Evolutionary conservation across 1,140 invertebrate genomes (phyloP).

Genomic region (Rhagoletis zephyria): DNA sequence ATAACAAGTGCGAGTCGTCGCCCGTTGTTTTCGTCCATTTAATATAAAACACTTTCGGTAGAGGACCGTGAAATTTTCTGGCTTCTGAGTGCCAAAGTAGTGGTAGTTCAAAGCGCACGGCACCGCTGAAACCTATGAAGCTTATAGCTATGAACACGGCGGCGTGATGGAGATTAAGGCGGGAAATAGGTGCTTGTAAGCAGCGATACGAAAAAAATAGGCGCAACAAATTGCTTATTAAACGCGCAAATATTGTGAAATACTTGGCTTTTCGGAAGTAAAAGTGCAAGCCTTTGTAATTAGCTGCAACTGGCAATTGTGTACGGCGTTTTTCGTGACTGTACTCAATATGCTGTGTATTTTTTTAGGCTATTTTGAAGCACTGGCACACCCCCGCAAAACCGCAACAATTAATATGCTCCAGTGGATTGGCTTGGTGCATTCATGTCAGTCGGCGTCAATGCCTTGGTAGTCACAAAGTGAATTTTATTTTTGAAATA

Average conservation of each 20-base stretch:
- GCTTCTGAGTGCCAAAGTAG: constrained; percentile 42
- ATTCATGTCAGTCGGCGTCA: background rate
- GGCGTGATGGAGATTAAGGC: background rate
- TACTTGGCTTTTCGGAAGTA: background rate
- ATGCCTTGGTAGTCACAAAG: background rate
- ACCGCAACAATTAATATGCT: background rate
- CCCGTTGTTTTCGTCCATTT: background rate
- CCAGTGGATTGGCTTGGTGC: background rate
- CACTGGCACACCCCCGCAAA: background rate
- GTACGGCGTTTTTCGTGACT: background rate
- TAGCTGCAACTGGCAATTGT: background rate
- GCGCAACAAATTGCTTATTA: background rate
- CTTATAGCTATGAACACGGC: background rate
- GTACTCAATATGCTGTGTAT: background rate
- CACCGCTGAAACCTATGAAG: background rate
- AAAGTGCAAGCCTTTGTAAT: background rate
- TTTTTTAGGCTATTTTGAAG: background rate
- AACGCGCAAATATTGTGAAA: constrained; percentile 4
- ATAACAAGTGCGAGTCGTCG: constrained; percentile 36
- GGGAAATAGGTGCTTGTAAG: constrained; percentile 3
- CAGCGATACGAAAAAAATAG: background rate
- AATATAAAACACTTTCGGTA: background rate
- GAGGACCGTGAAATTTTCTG: constrained; percentile 24
- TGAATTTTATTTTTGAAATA: background rate
- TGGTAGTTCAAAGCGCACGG: constrained; percentile 30